Conservation (phyloP, 2,797 vertebrate species). For the Lagorchestes hirsutus region DNA sequence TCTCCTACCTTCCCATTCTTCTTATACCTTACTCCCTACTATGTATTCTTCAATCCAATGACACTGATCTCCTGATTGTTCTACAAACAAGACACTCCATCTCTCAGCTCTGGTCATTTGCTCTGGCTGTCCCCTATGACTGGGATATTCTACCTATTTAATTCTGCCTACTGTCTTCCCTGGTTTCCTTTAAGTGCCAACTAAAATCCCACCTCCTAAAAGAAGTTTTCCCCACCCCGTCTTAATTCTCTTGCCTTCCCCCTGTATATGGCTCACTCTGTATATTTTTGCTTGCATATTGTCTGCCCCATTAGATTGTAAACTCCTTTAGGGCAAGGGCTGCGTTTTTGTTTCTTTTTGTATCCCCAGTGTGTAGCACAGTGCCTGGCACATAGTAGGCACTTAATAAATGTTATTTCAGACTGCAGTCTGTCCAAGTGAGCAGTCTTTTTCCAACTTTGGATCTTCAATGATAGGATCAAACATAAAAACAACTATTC, state of each 20-base stretch:
- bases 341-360: background rate
- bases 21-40: background rate
- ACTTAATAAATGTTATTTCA: conserved; percentile 1
- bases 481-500: conserved; percentile 20
- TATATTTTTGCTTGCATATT: background rate
- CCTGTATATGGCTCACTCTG: background rate
- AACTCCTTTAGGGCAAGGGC: background rate
- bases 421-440: background rate
- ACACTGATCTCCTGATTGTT: background rate
- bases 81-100: background rate
- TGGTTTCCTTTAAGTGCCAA: background rate
- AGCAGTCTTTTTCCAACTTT: conserved; percentile 1
- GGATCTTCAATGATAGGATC: conserved; percentile 25
- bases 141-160: background rate
- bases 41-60: background rate
- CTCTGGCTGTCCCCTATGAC: background rate
- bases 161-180: background rate
- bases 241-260: background rate
- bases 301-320: background rate
- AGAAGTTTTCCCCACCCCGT: background rate
- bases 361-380: no score
- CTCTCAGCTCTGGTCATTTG: background rate
- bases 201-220: background rate
- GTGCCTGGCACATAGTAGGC: background rate
- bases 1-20: background rate